phyloP scores from a whole-genome alignment of 2,113 vertebrate species.

The Pica pica region DNA sequence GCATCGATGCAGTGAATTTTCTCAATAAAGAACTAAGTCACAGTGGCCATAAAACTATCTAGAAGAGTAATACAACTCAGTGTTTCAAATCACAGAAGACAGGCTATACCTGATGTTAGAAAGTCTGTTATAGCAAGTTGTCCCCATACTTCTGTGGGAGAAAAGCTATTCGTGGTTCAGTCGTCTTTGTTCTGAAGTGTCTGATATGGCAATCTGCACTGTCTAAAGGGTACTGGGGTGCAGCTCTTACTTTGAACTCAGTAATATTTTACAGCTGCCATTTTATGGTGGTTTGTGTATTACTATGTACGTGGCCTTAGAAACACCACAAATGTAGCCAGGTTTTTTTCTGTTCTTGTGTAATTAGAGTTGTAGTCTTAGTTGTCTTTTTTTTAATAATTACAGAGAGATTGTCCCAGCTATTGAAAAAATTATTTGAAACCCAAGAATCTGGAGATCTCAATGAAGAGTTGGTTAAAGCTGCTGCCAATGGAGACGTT shows the following conservation, averaged over 20 bases:
- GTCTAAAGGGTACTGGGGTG: not conserved
- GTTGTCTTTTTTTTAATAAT: constrained; percentile 46
- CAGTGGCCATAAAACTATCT: not conserved
- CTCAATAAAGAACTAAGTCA: not conserved
- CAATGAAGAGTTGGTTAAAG: constrained; percentile 98
- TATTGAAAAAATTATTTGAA: constrained; percentile 98
- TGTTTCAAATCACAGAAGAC: not conserved
- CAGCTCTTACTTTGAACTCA: not conserved
- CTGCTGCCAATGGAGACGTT: constrained; percentile 96
- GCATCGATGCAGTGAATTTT: not conserved
- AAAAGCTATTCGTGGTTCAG: not conserved
- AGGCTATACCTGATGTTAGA: not conserved
- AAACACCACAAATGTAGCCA: not conserved
- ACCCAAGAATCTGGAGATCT: constrained; percentile 98
- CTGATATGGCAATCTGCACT: not conserved
- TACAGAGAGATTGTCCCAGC: constrained; percentile 92
- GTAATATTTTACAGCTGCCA: not conserved
- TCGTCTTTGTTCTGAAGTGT: not conserved
- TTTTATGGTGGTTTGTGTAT: not conserved
- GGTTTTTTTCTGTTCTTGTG: not conserved
- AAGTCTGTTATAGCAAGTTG: not conserved
- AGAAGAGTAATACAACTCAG: not conserved
- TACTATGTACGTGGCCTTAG: not conserved
- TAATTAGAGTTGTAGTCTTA: not conserved
- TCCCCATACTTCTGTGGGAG: not conserved